A percentile compares a stretch with the other conserved stretches of the same genome.
Evolutionary conservation across 1,140 invertebrate genomes (phyloP).

Genomic region (Drosophila mauritiana): DNA sequence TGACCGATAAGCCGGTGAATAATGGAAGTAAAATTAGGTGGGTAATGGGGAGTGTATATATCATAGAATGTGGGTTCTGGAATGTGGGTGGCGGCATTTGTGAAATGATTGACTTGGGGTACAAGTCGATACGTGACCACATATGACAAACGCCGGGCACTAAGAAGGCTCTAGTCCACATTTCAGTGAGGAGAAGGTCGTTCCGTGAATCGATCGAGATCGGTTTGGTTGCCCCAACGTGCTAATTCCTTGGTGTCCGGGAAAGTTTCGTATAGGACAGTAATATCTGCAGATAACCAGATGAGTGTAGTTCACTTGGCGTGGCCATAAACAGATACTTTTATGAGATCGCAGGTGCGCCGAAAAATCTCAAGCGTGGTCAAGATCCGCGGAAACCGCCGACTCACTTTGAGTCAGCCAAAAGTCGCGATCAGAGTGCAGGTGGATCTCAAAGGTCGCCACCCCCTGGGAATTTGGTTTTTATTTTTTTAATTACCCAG

Average conservation of each 20-base stretch:
- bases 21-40: background rate
- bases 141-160: background rate
- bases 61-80: background rate
- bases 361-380: too few species aligned
- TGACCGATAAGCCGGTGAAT: conserved; percentile 23
- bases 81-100: background rate
- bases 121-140: conserved; percentile 9
- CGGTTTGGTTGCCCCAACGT: conserved; percentile 4
- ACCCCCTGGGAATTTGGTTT: background rate
- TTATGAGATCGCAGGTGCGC: conserved; percentile 12
- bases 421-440: background rate
- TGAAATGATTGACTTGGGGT: conserved; percentile 12
- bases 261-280: conserved; percentile 21
- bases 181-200: background rate
- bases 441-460: conserved; percentile 15
- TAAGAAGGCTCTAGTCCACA: background rate
- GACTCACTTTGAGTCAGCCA: conserved; percentile 18
- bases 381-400: conserved; percentile 6
- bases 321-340: conserved; percentile 6
- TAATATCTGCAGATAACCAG: conserved; percentile 33
- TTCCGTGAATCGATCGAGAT: conserved; percentile 11
- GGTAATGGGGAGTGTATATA: background rate
- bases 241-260: conserved; percentile 25
- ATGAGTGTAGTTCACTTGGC: conserved; percentile 11
- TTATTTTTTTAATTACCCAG: background rate